Evolutionary conservation across 2,113 vertebrate genomes (phyloP).

Genomic region (Podarcis muralis): DNA sequence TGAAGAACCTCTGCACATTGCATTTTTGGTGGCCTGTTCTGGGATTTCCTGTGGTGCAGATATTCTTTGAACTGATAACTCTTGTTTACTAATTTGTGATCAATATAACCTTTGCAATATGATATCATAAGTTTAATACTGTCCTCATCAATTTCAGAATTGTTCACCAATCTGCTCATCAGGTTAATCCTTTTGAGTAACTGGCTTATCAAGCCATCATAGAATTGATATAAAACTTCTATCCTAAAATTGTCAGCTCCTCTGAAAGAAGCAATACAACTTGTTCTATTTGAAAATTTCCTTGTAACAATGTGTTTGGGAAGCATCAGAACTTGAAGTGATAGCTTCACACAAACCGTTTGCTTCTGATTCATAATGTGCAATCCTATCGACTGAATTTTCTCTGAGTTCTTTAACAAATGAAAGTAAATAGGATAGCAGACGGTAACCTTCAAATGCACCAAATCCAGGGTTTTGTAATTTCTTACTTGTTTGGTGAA

Average conservation of each 20-base stretch:
- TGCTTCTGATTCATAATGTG: not conserved
- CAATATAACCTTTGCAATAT: too few relatives aligned
- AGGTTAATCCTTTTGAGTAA: too few relatives aligned
- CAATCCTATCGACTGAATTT: not conserved
- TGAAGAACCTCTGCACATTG: too few relatives aligned
- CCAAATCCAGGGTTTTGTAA: not conserved
- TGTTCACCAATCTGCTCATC: too few relatives aligned
- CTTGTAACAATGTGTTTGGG: not conserved
- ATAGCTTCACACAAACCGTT: too few relatives aligned
- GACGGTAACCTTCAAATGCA: not conserved
- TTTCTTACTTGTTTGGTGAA: not conserved
- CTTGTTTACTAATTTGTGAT: too few relatives aligned
- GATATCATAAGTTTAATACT: too few relatives aligned
- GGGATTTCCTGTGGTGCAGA: too few relatives aligned
- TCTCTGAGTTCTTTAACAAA: constrained; percentile 1
- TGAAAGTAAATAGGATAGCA: not conserved
- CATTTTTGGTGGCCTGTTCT: too few relatives aligned
- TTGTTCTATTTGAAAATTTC: not conserved
- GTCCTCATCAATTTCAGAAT: too few relatives aligned
- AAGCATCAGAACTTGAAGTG: too few relatives aligned
- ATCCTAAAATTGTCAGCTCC: not conserved
- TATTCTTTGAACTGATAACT: too few relatives aligned
- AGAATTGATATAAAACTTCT: not conserved
- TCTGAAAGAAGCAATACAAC: not conserved
- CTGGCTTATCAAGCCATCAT: not conserved